phyloP scores from a whole-genome alignment of 2,113 vertebrate species.

The Trachemys scripta region DNA sequence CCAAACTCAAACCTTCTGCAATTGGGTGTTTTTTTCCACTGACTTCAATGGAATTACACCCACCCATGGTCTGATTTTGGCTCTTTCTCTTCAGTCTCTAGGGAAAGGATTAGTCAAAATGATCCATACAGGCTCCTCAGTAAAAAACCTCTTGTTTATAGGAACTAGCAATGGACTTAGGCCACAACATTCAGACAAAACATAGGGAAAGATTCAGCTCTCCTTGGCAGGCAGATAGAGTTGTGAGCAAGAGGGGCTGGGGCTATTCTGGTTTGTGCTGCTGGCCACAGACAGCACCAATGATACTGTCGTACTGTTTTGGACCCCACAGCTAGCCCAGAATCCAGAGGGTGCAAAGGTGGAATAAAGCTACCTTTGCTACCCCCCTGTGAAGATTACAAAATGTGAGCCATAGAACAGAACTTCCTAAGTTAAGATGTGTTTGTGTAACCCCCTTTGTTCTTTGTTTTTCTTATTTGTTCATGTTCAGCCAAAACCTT shows the following conservation, averaged over 20 bases:
- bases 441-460: not conserved
- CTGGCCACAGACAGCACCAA: not conserved
- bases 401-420: not conserved
- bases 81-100: not conserved
- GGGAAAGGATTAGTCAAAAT: not conserved
- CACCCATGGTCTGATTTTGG: not conserved
- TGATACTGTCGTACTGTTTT: not conserved
- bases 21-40: not conserved
- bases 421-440: not conserved
- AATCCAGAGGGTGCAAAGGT: not conserved
- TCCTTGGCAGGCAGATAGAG: not conserved
- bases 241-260: not conserved
- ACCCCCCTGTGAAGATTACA: not conserved
- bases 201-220: not conserved
- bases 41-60: not conserved
- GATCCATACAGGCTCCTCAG: not conserved
- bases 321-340: not conserved
- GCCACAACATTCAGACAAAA: not conserved
- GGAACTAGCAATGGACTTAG: not conserved
- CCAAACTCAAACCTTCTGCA: not conserved
- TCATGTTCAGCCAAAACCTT: not conserved
- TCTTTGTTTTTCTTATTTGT: not conserved
- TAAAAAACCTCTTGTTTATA: not conserved
- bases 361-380: accelerated
- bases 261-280: not conserved